Evolutionary conservation across 2,888 invertebrate species (phyloP).

Genomic region (Drosophila nigricruria): DNA sequence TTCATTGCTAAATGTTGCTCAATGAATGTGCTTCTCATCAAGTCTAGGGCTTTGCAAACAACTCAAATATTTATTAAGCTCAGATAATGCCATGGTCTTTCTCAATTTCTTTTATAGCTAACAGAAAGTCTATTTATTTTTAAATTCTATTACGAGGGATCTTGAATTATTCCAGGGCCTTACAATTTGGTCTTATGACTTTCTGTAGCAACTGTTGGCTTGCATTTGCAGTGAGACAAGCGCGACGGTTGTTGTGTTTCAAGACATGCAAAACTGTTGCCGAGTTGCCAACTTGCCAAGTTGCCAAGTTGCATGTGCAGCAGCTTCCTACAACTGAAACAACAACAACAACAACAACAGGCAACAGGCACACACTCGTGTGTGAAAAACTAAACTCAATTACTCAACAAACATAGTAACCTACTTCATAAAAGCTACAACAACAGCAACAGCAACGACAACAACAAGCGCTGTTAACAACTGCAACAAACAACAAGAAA

Average conservation of each 20-base stretch:
- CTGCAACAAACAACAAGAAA: conserved; percentile 74
- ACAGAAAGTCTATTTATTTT: not conserved
- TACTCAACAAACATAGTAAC: conserved; percentile 81
- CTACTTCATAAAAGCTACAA: conserved; percentile 73
- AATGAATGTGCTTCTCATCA: not conserved
- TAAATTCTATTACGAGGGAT: not conserved
- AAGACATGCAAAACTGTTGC: conserved; percentile 64
- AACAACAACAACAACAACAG: conserved; percentile 40
- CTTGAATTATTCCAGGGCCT: conserved; percentile 21
- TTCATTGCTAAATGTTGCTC: not conserved
- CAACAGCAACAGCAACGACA: conserved; percentile 36
- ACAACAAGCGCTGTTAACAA: conserved; percentile 55
- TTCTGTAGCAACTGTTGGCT: conserved; percentile 32
- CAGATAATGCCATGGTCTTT: not conserved
- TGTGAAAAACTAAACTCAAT: conserved; percentile 81
- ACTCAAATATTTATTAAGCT: not conserved
- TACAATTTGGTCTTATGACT: conserved; percentile 24
- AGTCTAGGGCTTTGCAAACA: not conserved
- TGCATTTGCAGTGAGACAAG: conserved; percentile 54
- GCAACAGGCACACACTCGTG: conserved; percentile 53
- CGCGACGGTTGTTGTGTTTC: conserved; percentile 47
- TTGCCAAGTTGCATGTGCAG: conserved; percentile 67
- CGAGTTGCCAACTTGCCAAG: conserved; percentile 32
- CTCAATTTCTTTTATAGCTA: not conserved
- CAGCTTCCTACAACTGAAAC: conserved; percentile 72